Base-by-base conservation (phyloP, 2,888 invertebrate genomes). In the Helleia helle region DNA sequence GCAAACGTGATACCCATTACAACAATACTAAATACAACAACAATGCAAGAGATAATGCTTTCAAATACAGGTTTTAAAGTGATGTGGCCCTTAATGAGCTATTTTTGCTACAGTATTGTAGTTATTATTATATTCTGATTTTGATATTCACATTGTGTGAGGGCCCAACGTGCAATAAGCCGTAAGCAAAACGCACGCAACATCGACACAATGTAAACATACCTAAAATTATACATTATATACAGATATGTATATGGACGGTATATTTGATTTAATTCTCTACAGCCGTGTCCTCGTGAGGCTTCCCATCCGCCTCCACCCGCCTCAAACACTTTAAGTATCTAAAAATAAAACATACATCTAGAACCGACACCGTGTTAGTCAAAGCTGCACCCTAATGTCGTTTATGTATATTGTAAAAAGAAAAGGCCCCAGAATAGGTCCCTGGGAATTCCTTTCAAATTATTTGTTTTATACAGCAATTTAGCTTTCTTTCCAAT, bases 181-280 rank as follows among this genome's bases (percentile, higher is more conserved):
- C 13, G 14, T 6, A 11, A 40, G 36, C 40, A 26, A 45, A 41
- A 30, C 39, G 39, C 42, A 40, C 47, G 48, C 41, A 30, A 42
- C 47, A 44, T 51, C 49, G 65, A 62, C 76, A 76, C 75, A 72
- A 74, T 74, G 71, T 66, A 64, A 68, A 83, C 83, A 68, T 83
- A 83, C 83, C 83, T 81, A 83, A 22, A 39, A 30, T 68, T 71
- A 68, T 54, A 59, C 67, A 71, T 56, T 79, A 79, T 80, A 65
- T 79, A 81, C 75, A 77, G 58, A 54, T 56, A 62, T 57, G 52
- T 57, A 59, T 60, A 53, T 56, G 66, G 61, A 58, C 56, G 63
- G 59, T 47, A 44, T 52, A 44, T 58, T 60, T 79, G 77, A 68
- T 11, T 17, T 31, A 31, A 31, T 74, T 68, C 56, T 71, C 69